Evolutionary conservation across 2,888 invertebrate genomes (phyloP).

Genomic region (Plutella xylostella): DNA sequence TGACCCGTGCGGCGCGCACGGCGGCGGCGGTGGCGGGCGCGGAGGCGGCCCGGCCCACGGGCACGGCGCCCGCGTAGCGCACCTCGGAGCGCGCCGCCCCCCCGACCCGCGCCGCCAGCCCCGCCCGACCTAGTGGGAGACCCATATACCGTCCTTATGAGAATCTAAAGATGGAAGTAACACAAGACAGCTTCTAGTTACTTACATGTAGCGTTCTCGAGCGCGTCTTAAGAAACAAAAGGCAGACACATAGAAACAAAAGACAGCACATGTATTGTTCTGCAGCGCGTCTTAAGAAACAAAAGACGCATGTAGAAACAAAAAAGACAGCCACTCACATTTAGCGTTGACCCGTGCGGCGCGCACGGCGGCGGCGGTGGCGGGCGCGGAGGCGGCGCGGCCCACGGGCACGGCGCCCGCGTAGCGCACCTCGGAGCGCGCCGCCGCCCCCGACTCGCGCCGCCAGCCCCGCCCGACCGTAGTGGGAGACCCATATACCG

Average conservation of each 20-base stretch:
- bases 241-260: too few species aligned
- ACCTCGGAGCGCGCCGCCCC: conserved; percentile 77
- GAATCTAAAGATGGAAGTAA: too few species aligned
- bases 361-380: conserved; percentile 85
- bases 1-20: conserved; percentile 81
- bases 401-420: conserved; percentile 83
- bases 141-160: too few species aligned
- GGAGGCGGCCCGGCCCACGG: conserved; percentile 80
- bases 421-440: conserved; percentile 81
- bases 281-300: too few species aligned
- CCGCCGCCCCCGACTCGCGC: conserved; percentile 58
- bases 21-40: conserved; percentile 84
- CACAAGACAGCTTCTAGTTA: too few species aligned
- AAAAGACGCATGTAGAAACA: too few species aligned
- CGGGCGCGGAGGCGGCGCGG: conserved; percentile 78
- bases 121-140: conserved; percentile 71
- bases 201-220: too few species aligned
- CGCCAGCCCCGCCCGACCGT: too few species aligned
- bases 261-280: too few species aligned
- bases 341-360: conserved; percentile 78
- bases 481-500: too few species aligned
- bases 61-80: conserved; percentile 82
- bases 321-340: conserved; percentile 32
- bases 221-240: too few species aligned
- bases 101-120: conserved; percentile 58